Evolutionary conservation across 1,140 invertebrate species (phyloP).

Genomic region (Chrysomallon squamiferum): DNA sequence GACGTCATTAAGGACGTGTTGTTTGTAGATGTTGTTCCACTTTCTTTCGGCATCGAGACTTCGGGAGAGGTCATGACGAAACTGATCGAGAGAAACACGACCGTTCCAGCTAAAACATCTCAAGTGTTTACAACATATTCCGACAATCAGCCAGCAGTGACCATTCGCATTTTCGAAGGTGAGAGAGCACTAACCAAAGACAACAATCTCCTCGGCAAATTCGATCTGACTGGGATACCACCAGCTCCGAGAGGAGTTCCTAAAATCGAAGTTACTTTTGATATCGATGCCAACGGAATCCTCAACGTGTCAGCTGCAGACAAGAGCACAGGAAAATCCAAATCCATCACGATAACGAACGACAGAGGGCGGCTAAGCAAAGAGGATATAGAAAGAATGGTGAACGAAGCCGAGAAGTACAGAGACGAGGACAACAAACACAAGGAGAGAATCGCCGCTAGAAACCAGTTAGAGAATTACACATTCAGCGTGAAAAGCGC

Average conservation of each 20-base stretch:
- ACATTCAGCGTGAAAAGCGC: conserved; percentile 90
- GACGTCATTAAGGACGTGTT: conserved; percentile 55
- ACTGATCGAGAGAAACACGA: conserved; percentile 66
- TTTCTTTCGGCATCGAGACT: conserved; percentile 66
- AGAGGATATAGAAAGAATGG: conserved; percentile 96
- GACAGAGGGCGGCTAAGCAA: conserved; percentile 88
- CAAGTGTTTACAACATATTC: conserved; percentile 58
- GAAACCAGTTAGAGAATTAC: conserved; percentile 67
- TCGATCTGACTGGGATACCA: conserved; percentile 87
- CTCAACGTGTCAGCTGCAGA: conserved; percentile 66
- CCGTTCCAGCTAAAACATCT: conserved; percentile 57
- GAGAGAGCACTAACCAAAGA: conserved; percentile 85
- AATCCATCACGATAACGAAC: conserved; percentile 93
- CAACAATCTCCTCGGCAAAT: conserved; percentile 85
- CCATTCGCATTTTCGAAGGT: conserved; percentile 77
- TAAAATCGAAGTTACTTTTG: conserved; percentile 74
- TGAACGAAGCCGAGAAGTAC: conserved; percentile 94
- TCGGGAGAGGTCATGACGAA: conserved; percentile 70
- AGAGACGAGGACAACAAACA: conserved; percentile 85
- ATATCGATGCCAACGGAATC: conserved; percentile 72
- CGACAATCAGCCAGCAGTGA: conserved; percentile 77
- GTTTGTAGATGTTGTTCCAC: conserved; percentile 60
- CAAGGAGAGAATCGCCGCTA: conserved; percentile 82
- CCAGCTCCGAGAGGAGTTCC: conserved; percentile 90
- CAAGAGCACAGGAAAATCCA: conserved; percentile 73